Percentiles rank a stretch among this genome's conserved stretches.
phyloP scores from a whole-genome alignment of 2,113 vertebrate genomes.

The Laterallus jamaicensis region DNA sequence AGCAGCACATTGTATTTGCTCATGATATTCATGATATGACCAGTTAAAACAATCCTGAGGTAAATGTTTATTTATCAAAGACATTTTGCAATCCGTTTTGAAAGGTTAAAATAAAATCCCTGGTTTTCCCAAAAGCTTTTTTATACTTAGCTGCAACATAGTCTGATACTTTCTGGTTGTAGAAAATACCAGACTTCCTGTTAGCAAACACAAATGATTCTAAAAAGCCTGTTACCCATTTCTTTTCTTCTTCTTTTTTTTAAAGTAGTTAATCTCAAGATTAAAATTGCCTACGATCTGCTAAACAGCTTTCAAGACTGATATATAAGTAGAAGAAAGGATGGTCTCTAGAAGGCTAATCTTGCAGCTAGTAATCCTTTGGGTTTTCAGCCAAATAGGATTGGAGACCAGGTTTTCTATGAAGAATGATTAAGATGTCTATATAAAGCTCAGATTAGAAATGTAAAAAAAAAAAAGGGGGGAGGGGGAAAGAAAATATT shows the following conservation, averaged over 20 bases:
- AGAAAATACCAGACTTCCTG: background rate
- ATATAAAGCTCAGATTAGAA: conserved; percentile 41
- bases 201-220: background rate
- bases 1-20: background rate
- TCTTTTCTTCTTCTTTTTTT: background rate
- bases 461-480: background rate
- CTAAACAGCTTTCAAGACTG: background rate
- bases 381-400: background rate
- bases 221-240: background rate
- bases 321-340: background rate
- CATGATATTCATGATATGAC: background rate
- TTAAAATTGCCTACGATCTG: conserved; percentile 17
- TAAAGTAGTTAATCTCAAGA: background rate
- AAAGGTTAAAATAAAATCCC: background rate
- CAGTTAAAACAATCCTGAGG: background rate
- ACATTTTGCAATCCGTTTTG: background rate
- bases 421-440: conserved; percentile 22
- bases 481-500: background rate
- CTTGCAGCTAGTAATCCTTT: background rate
- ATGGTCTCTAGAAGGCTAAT: background rate
- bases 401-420: background rate
- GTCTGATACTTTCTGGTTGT: background rate
- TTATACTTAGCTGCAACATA: background rate
- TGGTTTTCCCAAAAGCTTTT: background rate
- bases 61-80: background rate